These are phyloP conservation scores for Typhlichthys subterraneus DNA, from an alignment of 2,797 vertebrate genomes.

Conservation along the genomic window DNA sequence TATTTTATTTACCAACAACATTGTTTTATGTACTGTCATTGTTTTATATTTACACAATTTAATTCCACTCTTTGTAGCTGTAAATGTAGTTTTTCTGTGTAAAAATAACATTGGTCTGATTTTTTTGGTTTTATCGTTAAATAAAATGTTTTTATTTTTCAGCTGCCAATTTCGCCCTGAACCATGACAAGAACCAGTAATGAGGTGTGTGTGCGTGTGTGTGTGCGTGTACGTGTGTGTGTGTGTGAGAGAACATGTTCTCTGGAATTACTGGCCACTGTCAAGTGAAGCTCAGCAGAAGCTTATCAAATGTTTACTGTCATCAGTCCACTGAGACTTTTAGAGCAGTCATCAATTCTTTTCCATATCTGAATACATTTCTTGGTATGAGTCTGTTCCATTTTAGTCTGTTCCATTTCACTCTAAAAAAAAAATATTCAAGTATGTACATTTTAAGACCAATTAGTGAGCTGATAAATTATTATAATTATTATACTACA, in stretches of 20 bases:
- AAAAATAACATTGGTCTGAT: neutral
- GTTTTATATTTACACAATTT: neutral
- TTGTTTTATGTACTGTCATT: neutral
- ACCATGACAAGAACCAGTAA: conserved; percentile 72
- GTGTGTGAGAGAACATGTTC: conserved; percentile 4
- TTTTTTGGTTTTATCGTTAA: conserved; percentile 6
- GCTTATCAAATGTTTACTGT: too few relatives aligned
- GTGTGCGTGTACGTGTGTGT: conserved; percentile 10
- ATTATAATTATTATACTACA: too few relatives aligned
- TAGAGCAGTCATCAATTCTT: too few relatives aligned
- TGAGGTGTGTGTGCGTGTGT: conserved; percentile 13
- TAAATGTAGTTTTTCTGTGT: neutral
- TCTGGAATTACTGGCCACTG: neutral
- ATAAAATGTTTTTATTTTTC: conserved; percentile 28
- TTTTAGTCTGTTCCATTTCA: too few relatives aligned
- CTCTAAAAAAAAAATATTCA: too few relatives aligned
- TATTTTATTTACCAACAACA: neutral
- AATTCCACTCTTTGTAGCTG: neutral
- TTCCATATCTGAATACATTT: too few relatives aligned
- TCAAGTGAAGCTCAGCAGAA: too few relatives aligned
- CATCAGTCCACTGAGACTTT: too few relatives aligned
- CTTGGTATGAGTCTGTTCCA: too few relatives aligned
- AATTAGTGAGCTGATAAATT: too few relatives aligned
- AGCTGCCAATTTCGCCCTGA: conserved; percentile 69
- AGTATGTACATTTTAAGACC: too few relatives aligned